These are phyloP conservation scores for Petrophora chlorosata DNA, from an alignment of 2,888 invertebrate species.

Conservation along the genomic window DNA sequence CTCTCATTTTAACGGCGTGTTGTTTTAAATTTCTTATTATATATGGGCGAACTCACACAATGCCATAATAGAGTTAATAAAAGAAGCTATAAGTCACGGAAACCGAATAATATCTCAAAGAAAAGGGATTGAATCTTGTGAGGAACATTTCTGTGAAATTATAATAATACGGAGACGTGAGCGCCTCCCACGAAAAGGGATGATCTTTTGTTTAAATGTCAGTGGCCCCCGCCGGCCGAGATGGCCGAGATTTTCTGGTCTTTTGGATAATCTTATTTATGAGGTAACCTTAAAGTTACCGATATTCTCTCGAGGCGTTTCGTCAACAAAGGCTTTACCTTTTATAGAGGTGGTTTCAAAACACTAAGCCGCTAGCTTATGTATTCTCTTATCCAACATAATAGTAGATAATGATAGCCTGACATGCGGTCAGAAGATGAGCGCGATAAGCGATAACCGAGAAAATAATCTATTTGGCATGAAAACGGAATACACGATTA, in stretches of 20 bases:
- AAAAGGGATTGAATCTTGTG: slow-evolving; percentile 39
- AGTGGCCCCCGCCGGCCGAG: slow-evolving; percentile 18
- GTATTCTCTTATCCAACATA: slow-evolving; percentile 2
- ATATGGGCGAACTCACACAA: slow-evolving; percentile 20
- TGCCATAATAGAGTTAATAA: slow-evolving; percentile 42
- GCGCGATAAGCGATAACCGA: not conserved
- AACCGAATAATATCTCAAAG: slow-evolving; percentile 33
- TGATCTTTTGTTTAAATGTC: slow-evolving; percentile 47
- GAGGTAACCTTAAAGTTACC: slow-evolving; percentile 39
- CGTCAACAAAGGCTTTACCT: slow-evolving; percentile 24
- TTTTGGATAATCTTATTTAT: slow-evolving; percentile 48
- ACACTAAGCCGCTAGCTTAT: slow-evolving; percentile 3
- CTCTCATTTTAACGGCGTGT: slow-evolving; percentile 31
- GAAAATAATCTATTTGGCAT: slow-evolving; percentile 4
- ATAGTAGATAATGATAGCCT: slow-evolving; percentile 4
- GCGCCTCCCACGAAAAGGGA: slow-evolving; percentile 38
- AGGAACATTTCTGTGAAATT: slow-evolving; percentile 42
- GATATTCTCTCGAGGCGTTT: slow-evolving; percentile 32
- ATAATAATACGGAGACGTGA: slow-evolving; percentile 41
- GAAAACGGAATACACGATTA: slow-evolving; percentile 2
- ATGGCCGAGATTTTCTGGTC: slow-evolving; percentile 34
- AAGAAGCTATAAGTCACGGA: slow-evolving; percentile 41
- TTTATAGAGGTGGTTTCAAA: slow-evolving; percentile 8
- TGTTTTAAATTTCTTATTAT: slow-evolving; percentile 48
- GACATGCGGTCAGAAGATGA: not conserved